Evolutionary conservation across 2,888 invertebrate genomes (phyloP), one percentile per base, ranked within the genome.

Genomic region (Camptogramma bilineatum): DNA sequence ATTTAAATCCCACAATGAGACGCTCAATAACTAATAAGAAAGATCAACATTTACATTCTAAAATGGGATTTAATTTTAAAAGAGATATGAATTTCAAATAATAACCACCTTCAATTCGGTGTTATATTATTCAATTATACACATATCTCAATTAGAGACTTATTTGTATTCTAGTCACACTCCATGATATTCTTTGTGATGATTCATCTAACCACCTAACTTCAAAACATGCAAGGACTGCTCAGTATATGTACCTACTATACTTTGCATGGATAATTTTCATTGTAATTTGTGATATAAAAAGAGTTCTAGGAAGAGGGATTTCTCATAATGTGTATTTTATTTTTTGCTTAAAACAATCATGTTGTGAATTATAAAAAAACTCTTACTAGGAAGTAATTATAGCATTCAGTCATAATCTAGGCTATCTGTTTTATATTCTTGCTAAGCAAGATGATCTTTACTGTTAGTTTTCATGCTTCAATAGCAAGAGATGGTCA

Each of bases 401-500:
- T 46, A 51, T 46, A 48, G 28, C 28, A 44, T 28, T n/a, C 21
- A 42, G 55, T 46, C 13, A 52, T n/a, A n/a, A n/a, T 52, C 34
- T 39, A 39, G 24, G 39, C 52, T 57, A n/a, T 16, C 24, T 52
- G 48, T 51, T 62, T 58, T 51, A 58, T 60, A 56, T 60, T 52
- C 59, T 34, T 50, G 53, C 28, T 54, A 16, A 34, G 48, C 16
- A 52, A 47, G 48, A 39, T 42, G 28, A 50, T 48, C 19, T 66
- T 72, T 80, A 82, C 83, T 71, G 83, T 85, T 82, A 76, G 68
- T 47, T 80, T 80, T 82, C 78, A 83, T 62, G 82, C 85, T 85
- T 84, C 79, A 85, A 75, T 81, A 80, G 79, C 81, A 84, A 81
- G 74, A 81, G 81, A 78, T 70, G 68, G 83, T 80, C 81, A 78